A percentile compares a stretch with the other conserved stretches of the same genome.
These are phyloP conservation scores for Melanophora roralis DNA, from an alignment of 2,888 invertebrate genomes.

Conservation along the genomic window DNA sequence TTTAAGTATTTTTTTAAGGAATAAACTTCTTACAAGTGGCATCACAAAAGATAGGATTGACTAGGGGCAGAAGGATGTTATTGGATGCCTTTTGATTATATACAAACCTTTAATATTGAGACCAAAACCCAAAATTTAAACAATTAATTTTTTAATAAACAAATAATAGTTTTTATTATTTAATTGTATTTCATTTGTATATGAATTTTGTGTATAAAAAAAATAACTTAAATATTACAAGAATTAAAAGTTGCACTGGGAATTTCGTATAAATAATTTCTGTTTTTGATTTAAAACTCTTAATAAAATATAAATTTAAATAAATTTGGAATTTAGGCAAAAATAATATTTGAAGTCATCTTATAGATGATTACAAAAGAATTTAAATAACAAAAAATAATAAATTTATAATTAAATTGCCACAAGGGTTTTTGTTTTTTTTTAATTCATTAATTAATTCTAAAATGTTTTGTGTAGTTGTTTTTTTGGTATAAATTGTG, in stretches of 20 bases:
- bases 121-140: background rate
- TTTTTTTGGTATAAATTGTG: constrained; percentile 62
- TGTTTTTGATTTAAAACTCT: constrained; percentile 33
- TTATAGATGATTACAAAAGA: constrained; percentile 63
- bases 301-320: constrained; percentile 43
- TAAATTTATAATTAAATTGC: constrained; percentile 72
- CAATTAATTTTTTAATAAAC: constrained; percentile 37
- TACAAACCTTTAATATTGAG: constrained; percentile 8
- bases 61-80: no score
- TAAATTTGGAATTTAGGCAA: constrained; percentile 66
- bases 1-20: no score
- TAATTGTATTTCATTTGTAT: no score
- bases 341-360: constrained; percentile 58
- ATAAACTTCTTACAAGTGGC: no score
- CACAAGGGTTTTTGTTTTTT: constrained; percentile 67
- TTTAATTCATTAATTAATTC: constrained; percentile 43
- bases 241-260: constrained; percentile 62
- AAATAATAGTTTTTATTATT: constrained; percentile 55
- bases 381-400: constrained; percentile 67
- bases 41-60: no score
- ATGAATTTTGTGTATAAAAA: constrained; percentile 56
- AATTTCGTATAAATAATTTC: constrained; percentile 37
- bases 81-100: no score
- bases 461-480: constrained; percentile 40
- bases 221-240: constrained; percentile 48